These are phyloP conservation scores for Neria commutata DNA, from an alignment of 2,888 invertebrate species.

Conservation along the genomic window DNA sequence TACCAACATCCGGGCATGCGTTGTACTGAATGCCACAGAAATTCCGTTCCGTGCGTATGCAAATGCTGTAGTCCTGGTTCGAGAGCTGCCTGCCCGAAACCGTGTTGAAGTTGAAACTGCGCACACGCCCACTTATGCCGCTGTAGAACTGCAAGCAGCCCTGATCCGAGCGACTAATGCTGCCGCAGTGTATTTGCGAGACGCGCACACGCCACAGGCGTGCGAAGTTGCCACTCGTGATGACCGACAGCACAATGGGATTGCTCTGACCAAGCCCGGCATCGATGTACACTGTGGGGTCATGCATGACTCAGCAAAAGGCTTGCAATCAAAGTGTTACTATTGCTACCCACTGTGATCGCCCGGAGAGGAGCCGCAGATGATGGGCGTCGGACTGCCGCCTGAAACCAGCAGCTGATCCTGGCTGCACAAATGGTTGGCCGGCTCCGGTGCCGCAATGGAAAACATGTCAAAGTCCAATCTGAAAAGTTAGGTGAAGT, in stretches of 20 bases:
- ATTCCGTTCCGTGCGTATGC: constrained; percentile 82
- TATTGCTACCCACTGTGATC: constrained; percentile 74
- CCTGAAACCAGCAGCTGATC: constrained; percentile 88
- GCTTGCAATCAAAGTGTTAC: not conserved
- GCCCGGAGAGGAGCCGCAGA: constrained; percentile 81
- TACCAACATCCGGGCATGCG: constrained; percentile 73
- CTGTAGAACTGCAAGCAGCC: constrained; percentile 61
- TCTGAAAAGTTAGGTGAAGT: constrained; percentile 58
- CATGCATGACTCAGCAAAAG: not conserved
- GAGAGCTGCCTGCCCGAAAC: constrained; percentile 78
- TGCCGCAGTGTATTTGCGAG: constrained; percentile 79
- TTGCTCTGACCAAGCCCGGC: constrained; percentile 72
- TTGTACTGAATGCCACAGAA: constrained; percentile 87
- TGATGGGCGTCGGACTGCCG: constrained; percentile 77
- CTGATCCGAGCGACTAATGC: constrained; percentile 67
- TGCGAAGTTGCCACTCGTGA: constrained; percentile 78
- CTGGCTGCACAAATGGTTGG: constrained; percentile 79
- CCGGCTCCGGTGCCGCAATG: constrained; percentile 76
- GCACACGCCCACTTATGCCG: constrained; percentile 80
- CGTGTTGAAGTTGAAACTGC: constrained; percentile 84
- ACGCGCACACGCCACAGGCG: constrained; percentile 82
- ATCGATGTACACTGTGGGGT: constrained; percentile 79
- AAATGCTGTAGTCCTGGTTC: constrained; percentile 88
- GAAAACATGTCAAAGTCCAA: constrained; percentile 81
- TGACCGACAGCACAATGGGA: constrained; percentile 80